Conservation (phyloP, 2,888 invertebrate genomes). For the Deilephila porcellus region DNA sequence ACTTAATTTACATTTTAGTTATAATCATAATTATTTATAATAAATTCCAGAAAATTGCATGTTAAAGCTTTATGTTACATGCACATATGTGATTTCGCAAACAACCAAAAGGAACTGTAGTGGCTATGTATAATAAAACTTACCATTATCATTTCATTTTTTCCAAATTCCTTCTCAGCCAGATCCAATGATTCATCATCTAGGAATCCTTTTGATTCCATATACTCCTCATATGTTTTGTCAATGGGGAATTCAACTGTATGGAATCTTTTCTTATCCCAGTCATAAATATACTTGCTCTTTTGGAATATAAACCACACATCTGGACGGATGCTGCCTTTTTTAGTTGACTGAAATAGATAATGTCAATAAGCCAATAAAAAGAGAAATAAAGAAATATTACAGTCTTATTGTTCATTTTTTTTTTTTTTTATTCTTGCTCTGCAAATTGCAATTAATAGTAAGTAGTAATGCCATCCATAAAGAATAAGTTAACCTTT, state of each 20-base stretch:
- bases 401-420: no score
- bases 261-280: slow-evolving; percentile 91
- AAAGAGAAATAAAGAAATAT: not conserved
- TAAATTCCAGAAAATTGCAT: no score
- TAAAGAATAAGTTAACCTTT: no score
- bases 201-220: slow-evolving; percentile 93
- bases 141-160: slow-evolving; percentile 94
- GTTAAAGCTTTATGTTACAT: no score
- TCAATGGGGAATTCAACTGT: slow-evolving; percentile 94
- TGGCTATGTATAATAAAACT: slow-evolving; percentile 33
- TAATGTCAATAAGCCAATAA: not conserved
- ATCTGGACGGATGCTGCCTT: slow-evolving; percentile 80
- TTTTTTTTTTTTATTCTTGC: no score
- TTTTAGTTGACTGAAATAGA: slow-evolving; percentile 67
- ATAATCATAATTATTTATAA: no score
- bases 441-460: no score
- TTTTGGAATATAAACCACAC: slow-evolving; percentile 99
- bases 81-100: no score
- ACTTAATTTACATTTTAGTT: no score
- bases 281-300: slow-evolving; percentile 96
- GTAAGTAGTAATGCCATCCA: no score
- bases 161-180: slow-evolving; percentile 93
- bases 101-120: no score
- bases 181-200: slow-evolving; percentile 91
- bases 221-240: slow-evolving; percentile 88